Evolutionary conservation across 2,113 vertebrate species (phyloP), one percentile per base, ranked within the genome.

Genomic region (Phrynosoma platyrhinos): DNA sequence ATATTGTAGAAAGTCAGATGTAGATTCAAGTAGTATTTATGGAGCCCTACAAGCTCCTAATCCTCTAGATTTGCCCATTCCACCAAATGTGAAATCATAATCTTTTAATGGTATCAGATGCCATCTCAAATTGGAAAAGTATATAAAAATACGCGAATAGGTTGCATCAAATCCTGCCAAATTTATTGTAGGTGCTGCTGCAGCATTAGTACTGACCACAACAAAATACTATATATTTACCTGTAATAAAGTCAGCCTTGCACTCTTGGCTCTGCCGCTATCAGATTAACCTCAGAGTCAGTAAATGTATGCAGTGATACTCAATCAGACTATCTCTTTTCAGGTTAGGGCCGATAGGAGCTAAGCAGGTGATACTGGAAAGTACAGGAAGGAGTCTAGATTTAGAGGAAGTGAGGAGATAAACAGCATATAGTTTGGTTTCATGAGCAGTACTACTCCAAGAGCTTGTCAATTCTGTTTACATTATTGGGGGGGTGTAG

Each of bases 201-300:
- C 82, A 84, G 82, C 82, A 74, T 32, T 74, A 40, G 53, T 84
- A 75, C 32, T 84, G 47, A 53, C 47, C 85, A 55, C 79, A 55
- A 30, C 64, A 79, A 86, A 71, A 53, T 52, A 47, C 42, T 47
- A 47, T 47, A 7, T 47, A 47, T 47, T 47, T 47, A 7, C 47
- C 47, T 47, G 47, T 68, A 20, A n/a, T 79, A 79, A 58, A 71
- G 68, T 79, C 64, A 55, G 64, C 21, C 7, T 16, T 80, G 62
- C 8, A 40, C 66, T 47, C 40, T 12, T 71, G 7, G 30, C 21
- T 58, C 53, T 81, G 52, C 32, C 62, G 20, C 53, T 87, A 74
- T 25, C 32, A 30, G 23, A 75, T 74, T 74, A 81, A 82, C 25
- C 52, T 75, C n/a, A 55, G 69, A 47, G 27, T 62, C 21, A 25